A percentile compares a stretch with the other conserved stretches of the same genome.
Evolutionary conservation across 2,797 vertebrate species (phyloP).

Genomic region (Rhinoraja longicauda): DNA sequence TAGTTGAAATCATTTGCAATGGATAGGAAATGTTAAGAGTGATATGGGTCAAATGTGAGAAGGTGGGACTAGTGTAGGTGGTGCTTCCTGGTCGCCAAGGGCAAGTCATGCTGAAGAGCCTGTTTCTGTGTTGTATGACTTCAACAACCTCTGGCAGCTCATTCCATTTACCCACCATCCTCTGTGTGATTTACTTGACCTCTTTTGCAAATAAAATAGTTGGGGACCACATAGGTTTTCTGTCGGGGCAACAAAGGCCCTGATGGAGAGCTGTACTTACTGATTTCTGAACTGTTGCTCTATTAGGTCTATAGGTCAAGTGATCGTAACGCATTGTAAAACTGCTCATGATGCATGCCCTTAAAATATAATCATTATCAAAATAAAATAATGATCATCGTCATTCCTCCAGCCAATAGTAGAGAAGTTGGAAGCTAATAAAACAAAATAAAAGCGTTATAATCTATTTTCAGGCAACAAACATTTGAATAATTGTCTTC

Average conservation of each 20-base stretch:
- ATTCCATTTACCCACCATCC: too few species aligned
- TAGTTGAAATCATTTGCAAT: too few species aligned
- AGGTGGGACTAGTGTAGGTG: too few species aligned
- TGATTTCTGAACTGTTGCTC: not conserved
- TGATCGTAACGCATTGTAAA: not conserved
- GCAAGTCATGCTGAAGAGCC: too few species aligned
- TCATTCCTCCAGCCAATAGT: not conserved
- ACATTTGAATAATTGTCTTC: not conserved
- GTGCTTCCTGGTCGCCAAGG: too few species aligned
- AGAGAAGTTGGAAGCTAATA: not conserved
- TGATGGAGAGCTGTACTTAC: not conserved
- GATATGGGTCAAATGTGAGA: too few species aligned
- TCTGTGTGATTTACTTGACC: not conserved
- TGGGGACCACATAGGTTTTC: not conserved
- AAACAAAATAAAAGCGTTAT: not conserved
- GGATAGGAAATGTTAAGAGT: too few species aligned
- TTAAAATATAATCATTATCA: not conserved
- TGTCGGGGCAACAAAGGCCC: not conserved
- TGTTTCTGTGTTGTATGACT: too few species aligned
- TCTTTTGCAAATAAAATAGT: not conserved
- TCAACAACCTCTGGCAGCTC: too few species aligned
- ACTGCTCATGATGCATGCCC: not conserved
- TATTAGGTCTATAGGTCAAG: not conserved
- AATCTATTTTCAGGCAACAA: too few species aligned
- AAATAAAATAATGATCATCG: not conserved